Evolutionary conservation across 1,140 invertebrate species (phyloP).

Genomic region (Drosophila chauvacae): DNA sequence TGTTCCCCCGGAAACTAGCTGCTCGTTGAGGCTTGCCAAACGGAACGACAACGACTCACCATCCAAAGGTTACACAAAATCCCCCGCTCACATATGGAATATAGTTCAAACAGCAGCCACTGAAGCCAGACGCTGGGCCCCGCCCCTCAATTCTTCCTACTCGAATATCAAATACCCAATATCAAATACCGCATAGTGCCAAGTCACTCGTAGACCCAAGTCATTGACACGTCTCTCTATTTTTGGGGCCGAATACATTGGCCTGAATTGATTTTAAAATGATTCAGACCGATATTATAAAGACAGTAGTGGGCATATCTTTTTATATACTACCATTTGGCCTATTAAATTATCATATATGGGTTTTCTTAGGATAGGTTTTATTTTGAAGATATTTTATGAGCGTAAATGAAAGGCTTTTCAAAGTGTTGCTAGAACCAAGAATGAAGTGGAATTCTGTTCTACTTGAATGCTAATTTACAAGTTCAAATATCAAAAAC

Average conservation of each 20-base stretch:
- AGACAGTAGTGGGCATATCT: constrained; percentile 15
- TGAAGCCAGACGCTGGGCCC: constrained; percentile 22
- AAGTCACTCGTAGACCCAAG: constrained; percentile 28
- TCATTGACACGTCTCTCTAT: constrained; percentile 36
- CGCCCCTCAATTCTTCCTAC: constrained; percentile 28
- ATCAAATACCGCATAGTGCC: constrained; percentile 5
- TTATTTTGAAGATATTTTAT: background rate
- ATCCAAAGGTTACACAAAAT: constrained; percentile 12
- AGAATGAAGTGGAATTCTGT: too few relatives aligned
- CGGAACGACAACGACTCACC: constrained; percentile 6
- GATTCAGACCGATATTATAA: background rate
- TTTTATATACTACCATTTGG: background rate
- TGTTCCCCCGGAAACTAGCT: constrained; percentile 44
- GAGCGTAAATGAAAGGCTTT: too few relatives aligned
- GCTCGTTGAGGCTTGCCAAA: constrained; percentile 37
- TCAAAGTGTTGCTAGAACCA: too few relatives aligned
- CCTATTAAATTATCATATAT: constrained; percentile 1
- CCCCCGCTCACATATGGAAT: constrained; percentile 9
- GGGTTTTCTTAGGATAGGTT: background rate
- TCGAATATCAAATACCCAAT: background rate
- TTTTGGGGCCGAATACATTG: constrained; percentile 39
- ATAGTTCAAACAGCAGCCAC: constrained; percentile 33
- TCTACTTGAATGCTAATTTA: too few relatives aligned
- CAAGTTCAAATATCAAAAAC: too few relatives aligned
- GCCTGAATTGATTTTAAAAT: constrained; percentile 4